phyloP scores from a whole-genome alignment of 1,140 invertebrate species.

The Homarus americanus region DNA sequence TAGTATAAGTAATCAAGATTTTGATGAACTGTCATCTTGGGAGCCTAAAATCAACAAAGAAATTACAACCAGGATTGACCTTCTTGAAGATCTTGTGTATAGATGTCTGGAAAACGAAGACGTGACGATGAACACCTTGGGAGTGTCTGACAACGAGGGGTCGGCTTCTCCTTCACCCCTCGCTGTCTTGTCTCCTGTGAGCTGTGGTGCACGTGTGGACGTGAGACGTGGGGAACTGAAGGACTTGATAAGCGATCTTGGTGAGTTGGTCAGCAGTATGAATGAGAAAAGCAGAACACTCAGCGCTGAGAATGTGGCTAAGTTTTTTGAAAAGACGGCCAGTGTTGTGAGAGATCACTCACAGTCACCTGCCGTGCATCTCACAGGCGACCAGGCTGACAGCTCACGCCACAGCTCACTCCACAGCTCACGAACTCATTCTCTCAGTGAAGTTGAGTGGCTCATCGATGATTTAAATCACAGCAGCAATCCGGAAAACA shows the following conservation, averaged over 20 bases:
- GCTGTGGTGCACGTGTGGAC: constrained; percentile 6
- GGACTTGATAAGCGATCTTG: constrained; percentile 29
- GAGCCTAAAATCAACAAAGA: constrained; percentile 33
- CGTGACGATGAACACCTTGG: constrained; percentile 29
- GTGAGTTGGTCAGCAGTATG: constrained; percentile 18
- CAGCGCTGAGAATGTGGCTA: constrained; percentile 29
- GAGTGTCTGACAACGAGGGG: neutral
- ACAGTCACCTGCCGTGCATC: neutral
- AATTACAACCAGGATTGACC: constrained; percentile 19
- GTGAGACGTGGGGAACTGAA: constrained; percentile 8
- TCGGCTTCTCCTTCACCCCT: neutral
- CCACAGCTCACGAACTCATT: constrained; percentile 2
- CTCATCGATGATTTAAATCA: neutral
- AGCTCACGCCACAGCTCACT: neutral
- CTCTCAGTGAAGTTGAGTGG: constrained; percentile 1
- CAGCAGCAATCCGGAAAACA: neutral
- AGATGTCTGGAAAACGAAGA: constrained; percentile 34
- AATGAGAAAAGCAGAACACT: constrained; percentile 33
- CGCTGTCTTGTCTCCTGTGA: neutral
- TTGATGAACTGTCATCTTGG: constrained; percentile 19
- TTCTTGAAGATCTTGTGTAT: constrained; percentile 23
- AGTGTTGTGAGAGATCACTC: constrained; percentile 19
- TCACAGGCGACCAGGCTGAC: neutral
- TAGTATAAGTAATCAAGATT: neutral
- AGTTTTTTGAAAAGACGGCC: constrained; percentile 37